A percentile compares a stretch with the other conserved stretches of the same genome.
These are phyloP conservation scores for Pygocentrus nattereri DNA, from an alignment of 2,797 vertebrate genomes.

Conservation along the genomic window DNA sequence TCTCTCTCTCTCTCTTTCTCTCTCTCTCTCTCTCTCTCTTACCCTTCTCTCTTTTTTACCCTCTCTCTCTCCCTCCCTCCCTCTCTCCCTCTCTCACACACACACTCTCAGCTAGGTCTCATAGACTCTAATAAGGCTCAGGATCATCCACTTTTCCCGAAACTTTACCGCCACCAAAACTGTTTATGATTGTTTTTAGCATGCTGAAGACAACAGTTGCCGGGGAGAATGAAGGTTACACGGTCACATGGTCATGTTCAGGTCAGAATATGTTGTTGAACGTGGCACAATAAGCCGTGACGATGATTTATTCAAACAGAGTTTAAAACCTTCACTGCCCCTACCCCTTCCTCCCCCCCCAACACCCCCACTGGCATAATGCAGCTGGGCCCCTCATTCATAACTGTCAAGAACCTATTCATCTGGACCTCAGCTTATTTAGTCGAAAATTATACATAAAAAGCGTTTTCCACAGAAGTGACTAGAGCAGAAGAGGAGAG, in stretches of 20 bases:
- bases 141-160: constrained; percentile 63
- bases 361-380: constrained; percentile 77
- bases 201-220: constrained; percentile 73
- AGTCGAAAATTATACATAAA: constrained; percentile 78
- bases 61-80: constrained; percentile 54
- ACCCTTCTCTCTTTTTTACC: neutral
- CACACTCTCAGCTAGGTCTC: too few species aligned
- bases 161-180: constrained; percentile 68
- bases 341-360: constrained; percentile 1
- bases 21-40: too few species aligned
- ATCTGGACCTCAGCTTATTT: constrained; percentile 80
- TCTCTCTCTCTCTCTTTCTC: too few species aligned
- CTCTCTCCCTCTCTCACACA: constrained; percentile 53
- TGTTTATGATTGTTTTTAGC: constrained; percentile 60
- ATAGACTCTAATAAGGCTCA: constrained; percentile 72
- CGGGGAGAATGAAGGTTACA: constrained; percentile 77
- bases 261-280: constrained; percentile 74
- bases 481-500: constrained; percentile 49
- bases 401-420: constrained; percentile 86
- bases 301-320: constrained; percentile 84
- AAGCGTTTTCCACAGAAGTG: constrained; percentile 67
- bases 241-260: constrained; percentile 61
- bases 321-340: constrained; percentile 75
- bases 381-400: constrained; percentile 80
- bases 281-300: constrained; percentile 64